Base-by-base conservation (phyloP, 2,113 vertebrate genomes). In the Henicopernis longicauda region DNA sequence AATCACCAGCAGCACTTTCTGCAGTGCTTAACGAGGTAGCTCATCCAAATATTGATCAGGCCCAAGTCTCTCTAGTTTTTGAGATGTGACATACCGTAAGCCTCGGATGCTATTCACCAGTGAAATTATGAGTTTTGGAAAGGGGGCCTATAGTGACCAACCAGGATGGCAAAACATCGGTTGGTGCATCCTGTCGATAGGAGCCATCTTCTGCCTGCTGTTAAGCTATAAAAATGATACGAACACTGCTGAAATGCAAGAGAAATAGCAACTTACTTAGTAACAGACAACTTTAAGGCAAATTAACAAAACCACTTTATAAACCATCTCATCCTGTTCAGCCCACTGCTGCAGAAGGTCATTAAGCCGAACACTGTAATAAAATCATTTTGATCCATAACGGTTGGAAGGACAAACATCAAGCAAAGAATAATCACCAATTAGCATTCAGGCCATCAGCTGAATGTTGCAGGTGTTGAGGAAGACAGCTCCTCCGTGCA, bases 41-140 rank as follows among this genome's bases (percentile, higher is more conserved):
- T 95, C 94, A 91, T 95, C 91, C 97, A 95, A 93, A 94, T 93
- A 95, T 82, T 85, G 94, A 95, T 95, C 58, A 50, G 78, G 49
- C 26, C 38, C 20, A 26, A 80, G 18, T 11, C 66, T 42, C 92
- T 76, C 84, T 79, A 82, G 69, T 50, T 92, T 91, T 45, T 63
- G 73, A 92, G 73, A 69, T 79, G 40, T 32, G 69, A 76, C 47
- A 49, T 67, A 71, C 17, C 55, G 63, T 31, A 55, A 55, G 29
- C 19, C 52, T 44, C 44, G 36, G 34, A 49, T 21, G 59, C 36
- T 58, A n/a, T 59, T 82, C 70, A 66, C 14, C 20, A 15, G 45
- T 31, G 36, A 91, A 78, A 92, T 49, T 25, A 9, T 22, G 40
- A 49, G 44, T 32, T 85, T 81, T 82, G 44, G 69, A 82, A 72